Percentiles rank a stretch among this genome's conserved stretches.
phyloP scores from a whole-genome alignment of 2,797 vertebrate species.

The Peromyscus attwateri region DNA sequence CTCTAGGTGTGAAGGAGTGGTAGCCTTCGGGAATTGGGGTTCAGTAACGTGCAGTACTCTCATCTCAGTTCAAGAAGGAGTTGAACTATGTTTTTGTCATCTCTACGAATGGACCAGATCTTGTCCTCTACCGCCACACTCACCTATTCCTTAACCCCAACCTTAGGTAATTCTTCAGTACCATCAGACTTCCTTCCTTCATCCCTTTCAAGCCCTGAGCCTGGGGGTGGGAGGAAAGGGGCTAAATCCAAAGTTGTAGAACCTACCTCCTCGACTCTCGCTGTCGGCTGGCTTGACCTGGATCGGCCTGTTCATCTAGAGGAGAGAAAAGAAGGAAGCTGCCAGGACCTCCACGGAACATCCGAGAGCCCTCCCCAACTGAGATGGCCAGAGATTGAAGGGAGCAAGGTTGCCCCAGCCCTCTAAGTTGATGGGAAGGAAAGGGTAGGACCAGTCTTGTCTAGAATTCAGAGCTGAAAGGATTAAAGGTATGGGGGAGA shows the following conservation, averaged over 20 bases:
- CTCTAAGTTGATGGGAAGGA: background rate
- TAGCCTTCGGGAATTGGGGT: background rate
- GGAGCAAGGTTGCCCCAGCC: background rate
- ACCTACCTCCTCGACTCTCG: conserved; percentile 94
- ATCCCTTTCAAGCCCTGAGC: background rate
- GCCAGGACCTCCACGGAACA: background rate
- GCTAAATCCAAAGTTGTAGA: background rate
- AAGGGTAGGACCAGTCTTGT: background rate
- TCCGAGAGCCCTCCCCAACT: background rate
- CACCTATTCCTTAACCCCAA: background rate
- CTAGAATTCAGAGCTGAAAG: background rate
- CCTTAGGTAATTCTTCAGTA: background rate
- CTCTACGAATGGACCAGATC: background rate
- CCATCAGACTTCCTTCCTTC: background rate
- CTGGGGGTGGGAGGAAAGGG: background rate
- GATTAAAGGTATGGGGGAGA: background rate
- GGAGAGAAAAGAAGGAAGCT: conserved; percentile 68
- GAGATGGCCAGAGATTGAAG: background rate
- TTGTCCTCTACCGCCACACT: background rate
- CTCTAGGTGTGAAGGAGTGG: background rate
- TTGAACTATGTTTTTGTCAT: background rate
- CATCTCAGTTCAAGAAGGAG: background rate
- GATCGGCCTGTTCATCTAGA: conserved; percentile 95
- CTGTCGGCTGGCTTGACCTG: conserved; percentile 96
- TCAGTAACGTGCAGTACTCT: background rate